A percentile compares a stretch with the other conserved stretches of the same genome.
These are phyloP conservation scores for Cactoblastis cactorum DNA, from an alignment of 2,888 invertebrate genomes.

Conservation along the genomic window DNA sequence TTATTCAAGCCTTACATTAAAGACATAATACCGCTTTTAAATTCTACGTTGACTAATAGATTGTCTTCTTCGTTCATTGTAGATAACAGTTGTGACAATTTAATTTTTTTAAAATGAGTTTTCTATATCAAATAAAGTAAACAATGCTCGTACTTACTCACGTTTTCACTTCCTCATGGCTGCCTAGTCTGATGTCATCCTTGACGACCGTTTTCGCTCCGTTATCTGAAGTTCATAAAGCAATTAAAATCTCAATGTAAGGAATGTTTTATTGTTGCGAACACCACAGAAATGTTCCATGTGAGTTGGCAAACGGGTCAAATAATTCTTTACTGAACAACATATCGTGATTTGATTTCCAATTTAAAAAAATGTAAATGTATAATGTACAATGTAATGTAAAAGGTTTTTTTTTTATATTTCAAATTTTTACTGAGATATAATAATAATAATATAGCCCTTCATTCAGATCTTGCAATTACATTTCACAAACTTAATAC, in stretches of 20 bases:
- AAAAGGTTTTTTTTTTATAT: too few species aligned
- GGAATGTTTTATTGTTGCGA: background rate
- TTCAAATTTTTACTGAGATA: too few species aligned
- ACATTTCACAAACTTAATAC: too few species aligned
- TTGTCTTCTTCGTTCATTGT: slow-evolving; percentile 56
- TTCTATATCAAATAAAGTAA: slow-evolving; percentile 14
- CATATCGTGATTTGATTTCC: background rate
- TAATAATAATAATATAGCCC: too few species aligned
- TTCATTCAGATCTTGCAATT: too few species aligned
- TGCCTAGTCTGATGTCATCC: slow-evolving; percentile 16
- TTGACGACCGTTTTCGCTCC: slow-evolving; percentile 19
- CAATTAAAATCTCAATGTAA: slow-evolving; percentile 16
- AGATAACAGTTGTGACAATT: slow-evolving; percentile 21
- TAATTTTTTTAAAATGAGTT: slow-evolving; percentile 15
- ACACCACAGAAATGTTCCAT: background rate
- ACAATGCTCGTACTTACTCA: slow-evolving; percentile 24
- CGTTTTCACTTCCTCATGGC: slow-evolving; percentile 25
- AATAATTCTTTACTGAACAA: background rate
- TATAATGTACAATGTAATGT: too few species aligned
- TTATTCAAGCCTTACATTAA: slow-evolving; percentile 1
- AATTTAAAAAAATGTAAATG: too few species aligned
- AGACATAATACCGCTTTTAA: slow-evolving; percentile 8
- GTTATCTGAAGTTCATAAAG: slow-evolving; percentile 23
- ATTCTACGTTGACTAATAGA: slow-evolving; percentile 40
- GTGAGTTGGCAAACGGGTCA: background rate